Evolutionary conservation across 1,140 invertebrate genomes (phyloP), one percentile per base, ranked within the genome.

Genomic region (Neodiprion lecontei): DNA sequence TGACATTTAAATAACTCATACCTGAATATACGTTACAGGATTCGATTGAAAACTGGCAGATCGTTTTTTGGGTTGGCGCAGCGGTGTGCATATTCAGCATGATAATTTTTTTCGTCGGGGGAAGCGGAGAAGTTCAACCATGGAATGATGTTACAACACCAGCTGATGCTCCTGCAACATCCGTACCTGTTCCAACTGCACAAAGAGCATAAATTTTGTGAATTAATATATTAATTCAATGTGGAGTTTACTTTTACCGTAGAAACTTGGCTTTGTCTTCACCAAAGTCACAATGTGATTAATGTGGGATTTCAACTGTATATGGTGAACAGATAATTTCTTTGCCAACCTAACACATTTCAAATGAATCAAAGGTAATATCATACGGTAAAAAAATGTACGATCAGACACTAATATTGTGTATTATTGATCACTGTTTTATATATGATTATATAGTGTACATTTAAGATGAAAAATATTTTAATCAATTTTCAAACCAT

Each of bases 41-140:
- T 84, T 89, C 89, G 5, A 79, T 91, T 10, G 85, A 89, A 7
- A 88, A 89, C 74, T 93, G 92, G 92, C 89, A 90, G 78, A 87
- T 84, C 7, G 87, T 93, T 0, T 93, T 93, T 80, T 92, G 89
- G 84, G 89, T 92, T 21, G 88, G 89, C 0, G 88, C 89, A 3
- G 85, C 73, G 0, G 85, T 92, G 0, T 91, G 90, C 75, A 82
- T 90, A 10, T 69, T 84, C 4, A 89, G 88, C 50, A 90, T 89
- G 76, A 50, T 90, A 0, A 66, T 92, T 7, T 93, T 90, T 75
- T 72, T 88, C 5, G 76, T 91, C 17, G 89, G 88, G 50, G 89
- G 89, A 53, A 87, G 83, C 47, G 89, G 82, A 50, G 78, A 88
- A 69, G 84, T 87, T 28, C 89, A 90, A 72, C 76, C 75, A 7